These are phyloP conservation scores for Denticeps clupeoides DNA, from an alignment of 2,797 vertebrate species.

Conservation along the genomic window DNA sequence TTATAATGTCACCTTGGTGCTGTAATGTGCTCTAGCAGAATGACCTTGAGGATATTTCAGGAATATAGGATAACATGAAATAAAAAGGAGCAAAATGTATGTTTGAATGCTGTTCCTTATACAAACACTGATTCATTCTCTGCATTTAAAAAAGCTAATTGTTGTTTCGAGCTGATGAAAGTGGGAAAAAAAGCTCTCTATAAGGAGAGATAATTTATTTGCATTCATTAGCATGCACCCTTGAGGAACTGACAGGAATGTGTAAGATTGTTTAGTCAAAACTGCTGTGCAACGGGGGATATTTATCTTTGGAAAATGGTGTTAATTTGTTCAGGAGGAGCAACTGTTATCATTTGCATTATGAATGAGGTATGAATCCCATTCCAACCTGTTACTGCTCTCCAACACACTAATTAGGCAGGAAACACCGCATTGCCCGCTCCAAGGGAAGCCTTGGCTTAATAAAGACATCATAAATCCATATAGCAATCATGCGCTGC, in stretches of 20 bases:
- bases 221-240: conserved; percentile 52
- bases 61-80: no score
- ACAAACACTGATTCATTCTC: no score
- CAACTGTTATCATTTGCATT: conserved; percentile 61
- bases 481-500: no score
- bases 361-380: conserved; percentile 52
- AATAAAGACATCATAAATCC: conserved; percentile 47
- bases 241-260: conserved; percentile 40
- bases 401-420: conserved; percentile 52
- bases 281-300: conserved; percentile 61
- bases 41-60: no score
- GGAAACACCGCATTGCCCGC: conserved; percentile 36
- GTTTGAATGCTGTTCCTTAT: no score
- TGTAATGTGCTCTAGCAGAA: no score
- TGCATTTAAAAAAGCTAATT: conserved; percentile 13
- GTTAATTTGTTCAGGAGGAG: conserved; percentile 62
- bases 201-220: conserved; percentile 44
- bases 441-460: conserved; percentile 43
- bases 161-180: conserved; percentile 22
- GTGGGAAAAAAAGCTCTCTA: conserved; percentile 35
- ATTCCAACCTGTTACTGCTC: conserved; percentile 51
- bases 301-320: conserved; percentile 65
- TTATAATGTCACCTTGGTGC: no score
- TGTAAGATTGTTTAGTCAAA: conserved; percentile 59
- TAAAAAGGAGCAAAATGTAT: no score